phyloP scores from a whole-genome alignment of 2,797 vertebrate genomes.

The Hippocampus kuda region DNA sequence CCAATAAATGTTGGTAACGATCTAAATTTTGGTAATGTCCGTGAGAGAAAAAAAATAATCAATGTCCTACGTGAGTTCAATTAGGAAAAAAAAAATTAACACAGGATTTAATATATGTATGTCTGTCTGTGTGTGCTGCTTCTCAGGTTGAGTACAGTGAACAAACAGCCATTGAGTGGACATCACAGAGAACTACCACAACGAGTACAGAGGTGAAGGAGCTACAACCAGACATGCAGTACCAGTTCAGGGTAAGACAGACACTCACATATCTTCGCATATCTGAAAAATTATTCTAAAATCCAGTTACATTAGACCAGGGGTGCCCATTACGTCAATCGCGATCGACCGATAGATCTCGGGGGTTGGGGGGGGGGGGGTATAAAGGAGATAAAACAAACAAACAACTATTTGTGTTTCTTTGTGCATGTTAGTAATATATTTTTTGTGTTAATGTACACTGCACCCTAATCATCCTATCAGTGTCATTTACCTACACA shows the following conservation, averaged over 20 bases:
- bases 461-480: too few species aligned
- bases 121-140: constrained; percentile 6
- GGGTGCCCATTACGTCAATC: too few species aligned
- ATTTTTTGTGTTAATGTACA: too few species aligned
- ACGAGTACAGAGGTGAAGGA: constrained; percentile 67
- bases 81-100: not conserved
- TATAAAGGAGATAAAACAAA: too few species aligned
- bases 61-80: not conserved
- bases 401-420: too few species aligned
- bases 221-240: constrained; percentile 68
- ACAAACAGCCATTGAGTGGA: constrained; percentile 73
- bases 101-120: not conserved
- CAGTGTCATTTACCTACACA: too few species aligned
- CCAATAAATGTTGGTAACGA: too few species aligned
- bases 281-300: not conserved
- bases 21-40: not conserved
- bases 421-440: too few species aligned
- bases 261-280: not conserved
- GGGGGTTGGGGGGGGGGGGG: too few species aligned
- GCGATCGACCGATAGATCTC: too few species aligned
- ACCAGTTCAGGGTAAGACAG: constrained; percentile 78
- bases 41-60: not conserved
- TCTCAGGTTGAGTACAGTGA: constrained; percentile 82
- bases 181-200: constrained; percentile 68
- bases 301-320: too few species aligned